Evolutionary conservation across 2,113 vertebrate genomes (phyloP), one percentile per base, ranked within the genome.

Genomic region (Steatornis caripensis): DNA sequence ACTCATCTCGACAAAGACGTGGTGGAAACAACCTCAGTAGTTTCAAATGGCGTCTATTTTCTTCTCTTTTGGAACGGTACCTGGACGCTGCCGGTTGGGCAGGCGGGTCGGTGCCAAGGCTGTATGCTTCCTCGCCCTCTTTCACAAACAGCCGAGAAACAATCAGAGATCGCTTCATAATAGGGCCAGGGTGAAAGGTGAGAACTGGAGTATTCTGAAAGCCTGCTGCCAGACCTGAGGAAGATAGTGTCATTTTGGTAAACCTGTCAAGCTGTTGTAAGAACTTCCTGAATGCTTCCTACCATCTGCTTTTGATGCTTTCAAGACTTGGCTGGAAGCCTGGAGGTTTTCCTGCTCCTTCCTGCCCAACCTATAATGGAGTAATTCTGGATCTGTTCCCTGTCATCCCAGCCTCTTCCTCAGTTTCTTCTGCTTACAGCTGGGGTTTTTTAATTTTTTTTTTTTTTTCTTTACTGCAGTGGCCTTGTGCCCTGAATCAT

Each of bases 281-380:
- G 97, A 97, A 95, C 98, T 98, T 98, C 97, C 98, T 97, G 95
- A 98, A 98, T 98, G 94, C 97, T 98, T 98, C 98, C 98, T 98
- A 97, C 97, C 97, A 98, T 98, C 98, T 98, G 98, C 97, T 99
- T 98, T 98, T 98, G 97, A 97, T 98, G 96, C 97, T 98, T 98
- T 96, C 97, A 98, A 97, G 97, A 96, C 93, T 98, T 98, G 98
- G 98, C 98, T 97, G 80, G 74, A 85, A 97, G 98, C 98, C 98
- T 97, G 97, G 98, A 98, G 97, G 98, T 98, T 98, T 99, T 98
- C 98, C 98, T 97, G 96, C 97, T 95, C 95, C 94, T 98, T 98
- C 98, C 98, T 98, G 98, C 97, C 97, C 97, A 95, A 91, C 97
- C 97, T 97, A 95, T 85, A 97, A 97, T 96, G 97, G 95, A 97